Evolutionary conservation across 1,140 invertebrate species (phyloP), one percentile per base, ranked within the genome.

Genomic region (Macrocentrus cingulum): DNA sequence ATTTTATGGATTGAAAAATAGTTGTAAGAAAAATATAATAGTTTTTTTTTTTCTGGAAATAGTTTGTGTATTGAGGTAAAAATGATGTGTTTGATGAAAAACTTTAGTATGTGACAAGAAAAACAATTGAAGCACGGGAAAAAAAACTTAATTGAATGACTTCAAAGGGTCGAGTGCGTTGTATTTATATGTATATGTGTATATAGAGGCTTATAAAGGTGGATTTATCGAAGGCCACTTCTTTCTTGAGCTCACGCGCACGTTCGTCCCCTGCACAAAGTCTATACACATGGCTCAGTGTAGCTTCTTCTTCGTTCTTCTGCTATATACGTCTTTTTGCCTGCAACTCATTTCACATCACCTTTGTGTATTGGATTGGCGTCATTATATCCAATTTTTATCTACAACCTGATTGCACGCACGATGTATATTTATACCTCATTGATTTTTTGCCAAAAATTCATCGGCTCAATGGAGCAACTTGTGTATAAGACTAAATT

Each of bases 321-420:
- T n/a, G n/a, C n/a, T n/a, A n/a, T n/a, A n/a, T n/a, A n/a, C 46
- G 9, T 23, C 22, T 23, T 49, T 23, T 49, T 49, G 2, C 9
- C 11, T 7, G 11, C 16, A 52, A 37, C 36, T 20, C 18, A 19
- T 39, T 52, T 13, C 22, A 16, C 22, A 11, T 36, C 8, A 19
- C 34, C n/a, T 25, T 23, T 41, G 25, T 54, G 36, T 54, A 42
- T 54, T 54, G 20, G 20, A 54, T 54, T 54, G 37, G 20, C 51
- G 51, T 54, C 39, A 54, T 54, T 54, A 54, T 54, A 54, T 39
- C 39, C n/a, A n/a, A n/a, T n/a, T n/a, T n/a, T n/a, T n/a, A n/a
- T n/a, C n/a, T n/a, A n/a, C n/a, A n/a, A n/a, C n/a, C n/a, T n/a
- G n/a, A n/a, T n/a, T n/a, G n/a, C n/a, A n/a, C n/a, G n/a, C n/a